Percentiles rank a stretch among this genome's conserved stretches.
phyloP scores from a whole-genome alignment of 1,140 invertebrate species.

The Cydia strobilella region DNA sequence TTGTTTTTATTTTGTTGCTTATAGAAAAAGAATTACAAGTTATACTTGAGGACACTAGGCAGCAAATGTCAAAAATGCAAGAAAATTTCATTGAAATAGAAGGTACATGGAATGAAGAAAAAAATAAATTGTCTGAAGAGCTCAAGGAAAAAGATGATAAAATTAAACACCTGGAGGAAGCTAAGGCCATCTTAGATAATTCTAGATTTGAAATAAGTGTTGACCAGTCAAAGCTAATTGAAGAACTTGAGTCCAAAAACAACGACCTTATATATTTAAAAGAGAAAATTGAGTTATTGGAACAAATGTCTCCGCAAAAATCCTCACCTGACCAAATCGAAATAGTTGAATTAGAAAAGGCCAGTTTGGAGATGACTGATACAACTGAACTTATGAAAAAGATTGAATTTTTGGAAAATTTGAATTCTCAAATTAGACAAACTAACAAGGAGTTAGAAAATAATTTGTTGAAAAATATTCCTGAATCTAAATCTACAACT shows the following conservation, averaged over 20 bases:
- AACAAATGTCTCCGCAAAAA: slow-evolving; percentile 42
- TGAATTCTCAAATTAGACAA: slow-evolving; percentile 79
- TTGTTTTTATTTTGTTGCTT: slow-evolving; percentile 39
- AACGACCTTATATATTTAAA: slow-evolving; percentile 69
- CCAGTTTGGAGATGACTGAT: slow-evolving; percentile 72
- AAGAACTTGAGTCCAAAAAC: slow-evolving; percentile 78
- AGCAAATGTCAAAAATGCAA: slow-evolving; percentile 90
- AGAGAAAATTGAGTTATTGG: slow-evolving; percentile 59
- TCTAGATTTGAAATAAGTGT: slow-evolving; percentile 81
- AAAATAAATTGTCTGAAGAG: slow-evolving; percentile 80
- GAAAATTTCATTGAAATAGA: slow-evolving; percentile 87
- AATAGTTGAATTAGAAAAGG: slow-evolving; percentile 72
- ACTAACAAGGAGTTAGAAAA: slow-evolving; percentile 81
- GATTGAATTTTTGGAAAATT: slow-evolving; percentile 78
- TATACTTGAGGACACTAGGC: slow-evolving; percentile 88
- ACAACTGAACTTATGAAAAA: slow-evolving; percentile 75
- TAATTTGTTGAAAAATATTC: slow-evolving; percentile 68
- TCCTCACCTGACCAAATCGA: slow-evolving; percentile 51
- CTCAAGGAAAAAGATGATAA: slow-evolving; percentile 82
- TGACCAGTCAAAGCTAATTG: slow-evolving; percentile 80
- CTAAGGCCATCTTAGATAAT: slow-evolving; percentile 78
- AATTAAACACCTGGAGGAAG: slow-evolving; percentile 76
- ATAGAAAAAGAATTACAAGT: slow-evolving; percentile 84
- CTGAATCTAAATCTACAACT: slow-evolving; percentile 51
- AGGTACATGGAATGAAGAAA: slow-evolving; percentile 85